phyloP scores from a whole-genome alignment of 2,797 vertebrate genomes.

The Brachyrhaphis roseni region DNA sequence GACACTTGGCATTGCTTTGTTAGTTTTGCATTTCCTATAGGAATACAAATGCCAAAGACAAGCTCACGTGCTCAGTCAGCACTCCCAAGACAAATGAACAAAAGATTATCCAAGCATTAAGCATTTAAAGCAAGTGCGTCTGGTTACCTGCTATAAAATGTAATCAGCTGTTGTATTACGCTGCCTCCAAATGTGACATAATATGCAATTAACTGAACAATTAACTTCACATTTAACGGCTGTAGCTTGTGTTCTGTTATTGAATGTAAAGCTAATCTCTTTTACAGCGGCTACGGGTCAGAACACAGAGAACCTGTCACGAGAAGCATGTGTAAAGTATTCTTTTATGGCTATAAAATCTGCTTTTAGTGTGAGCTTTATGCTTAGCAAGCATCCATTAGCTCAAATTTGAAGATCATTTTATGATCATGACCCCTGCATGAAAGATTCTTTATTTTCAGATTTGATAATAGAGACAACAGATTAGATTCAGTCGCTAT shows the following conservation, averaged over 20 bases:
- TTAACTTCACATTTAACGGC: slow-evolving; percentile 62
- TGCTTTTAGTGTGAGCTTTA: slow-evolving; percentile 37
- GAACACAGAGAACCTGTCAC: neutral
- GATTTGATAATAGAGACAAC: neutral
- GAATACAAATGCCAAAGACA: slow-evolving; percentile 13
- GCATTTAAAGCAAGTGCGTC: slow-evolving; percentile 31
- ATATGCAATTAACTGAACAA: slow-evolving; percentile 67
- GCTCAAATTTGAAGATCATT: slow-evolving; percentile 48
- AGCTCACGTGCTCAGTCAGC: slow-evolving; percentile 7
- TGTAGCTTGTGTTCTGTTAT: slow-evolving; percentile 42
- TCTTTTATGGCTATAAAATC: slow-evolving; percentile 17
- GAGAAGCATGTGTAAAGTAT: slow-evolving; percentile 18
- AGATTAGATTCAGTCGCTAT: neutral
- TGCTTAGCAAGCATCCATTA: slow-evolving; percentile 43
- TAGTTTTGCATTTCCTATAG: neutral
- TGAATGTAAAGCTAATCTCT: slow-evolving; percentile 43
- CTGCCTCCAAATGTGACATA: slow-evolving; percentile 38
- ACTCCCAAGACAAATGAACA: slow-evolving; percentile 13
- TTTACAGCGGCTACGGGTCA: slow-evolving; percentile 27
- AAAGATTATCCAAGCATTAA: slow-evolving; percentile 18
- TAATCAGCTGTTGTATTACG: slow-evolving; percentile 50
- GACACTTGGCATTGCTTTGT: slow-evolving; percentile 23
- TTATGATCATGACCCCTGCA: slow-evolving; percentile 3
- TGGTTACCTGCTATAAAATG: slow-evolving; percentile 53
- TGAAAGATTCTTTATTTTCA: too few species aligned